Conservation (phyloP, 1,140 invertebrate genomes). For the Pantala flavescens region DNA sequence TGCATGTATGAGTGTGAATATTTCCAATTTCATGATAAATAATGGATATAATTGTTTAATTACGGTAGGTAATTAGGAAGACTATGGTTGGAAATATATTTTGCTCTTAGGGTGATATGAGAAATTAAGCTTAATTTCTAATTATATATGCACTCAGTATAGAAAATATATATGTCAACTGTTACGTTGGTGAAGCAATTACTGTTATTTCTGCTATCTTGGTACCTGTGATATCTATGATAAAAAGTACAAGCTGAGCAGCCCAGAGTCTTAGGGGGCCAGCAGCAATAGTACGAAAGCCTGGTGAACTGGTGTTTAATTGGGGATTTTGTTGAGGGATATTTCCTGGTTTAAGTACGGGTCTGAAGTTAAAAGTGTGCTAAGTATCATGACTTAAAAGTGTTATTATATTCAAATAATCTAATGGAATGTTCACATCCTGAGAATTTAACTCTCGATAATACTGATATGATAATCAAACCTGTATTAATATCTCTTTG, state of each 20-base stretch:
- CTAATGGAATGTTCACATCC: too few species aligned
- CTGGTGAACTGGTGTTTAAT: constrained; percentile 5
- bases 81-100: constrained; percentile 11
- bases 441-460: too few species aligned
- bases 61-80: not conserved
- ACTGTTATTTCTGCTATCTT: not conserved
- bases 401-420: too few species aligned
- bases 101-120: not conserved
- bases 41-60: not conserved
- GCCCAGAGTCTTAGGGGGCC: not conserved
- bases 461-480: too few species aligned
- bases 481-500: too few species aligned
- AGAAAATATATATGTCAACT: not conserved
- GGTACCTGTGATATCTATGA: constrained; percentile 1
- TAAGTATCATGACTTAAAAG: not conserved
- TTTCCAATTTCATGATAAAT: not conserved
- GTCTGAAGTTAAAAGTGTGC: not conserved
- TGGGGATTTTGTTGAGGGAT: not conserved
- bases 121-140: not conserved
- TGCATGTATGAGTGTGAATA: constrained; percentile 6
- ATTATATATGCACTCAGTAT: not conserved
- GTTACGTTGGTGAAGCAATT: not conserved
- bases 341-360: not conserved
- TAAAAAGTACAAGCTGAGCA: not conserved
- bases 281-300: not conserved